Evolutionary conservation across 2,797 vertebrate species (phyloP), one percentile per base, ranked within the genome.

Genomic region (Telmatherina bonti): DNA sequence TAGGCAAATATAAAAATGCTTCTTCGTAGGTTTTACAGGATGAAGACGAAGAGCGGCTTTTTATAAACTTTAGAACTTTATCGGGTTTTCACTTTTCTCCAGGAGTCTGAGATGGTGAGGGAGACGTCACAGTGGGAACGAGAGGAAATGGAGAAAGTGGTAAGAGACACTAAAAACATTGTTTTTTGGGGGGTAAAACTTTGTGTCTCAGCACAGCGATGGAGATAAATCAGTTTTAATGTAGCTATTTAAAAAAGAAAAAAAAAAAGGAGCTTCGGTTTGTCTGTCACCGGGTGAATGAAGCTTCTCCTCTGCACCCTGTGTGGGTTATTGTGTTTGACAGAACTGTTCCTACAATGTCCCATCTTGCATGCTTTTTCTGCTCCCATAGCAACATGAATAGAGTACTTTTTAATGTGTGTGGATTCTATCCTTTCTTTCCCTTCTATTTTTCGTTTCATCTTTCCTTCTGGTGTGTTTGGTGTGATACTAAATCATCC

Each of bases 141-240:
- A 83, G 96, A 97, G 89, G 96, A 96, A 81, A 91, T 96, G 95
- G 96, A 97, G 89, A 96, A 97, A 96, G 96, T 96, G 96, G 96
- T 97, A 79, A 95, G 96, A 94, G 79, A 72, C 68, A 16, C 8
- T 49, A 24, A 47, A 67, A 67, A 62, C 20, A 27, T 11, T 51
- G 27, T 60, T 79, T 38, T n/a, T n/a, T n/a, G n/a, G n/a, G n/a
- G 10, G 71, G 49, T 67, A 16, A 13, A 64, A 52, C 15, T 38
- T 5, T 29, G 33, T 26, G 54, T 71, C 41, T 69, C 13, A 61
- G 65, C 27, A 35, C 52, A 52, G 38, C 59, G 27, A 58, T n/a
- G 41, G 15, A 45, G 15, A 53, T 6, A 22, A 47, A 68, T 31
- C 5, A 24, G 59, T 33, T 49, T 60, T 38, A 15, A 53, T 10